A percentile compares a stretch with the other conserved stretches of the same genome.
phyloP scores from a whole-genome alignment of 2,797 vertebrate species.

The Onychomys torridus region DNA sequence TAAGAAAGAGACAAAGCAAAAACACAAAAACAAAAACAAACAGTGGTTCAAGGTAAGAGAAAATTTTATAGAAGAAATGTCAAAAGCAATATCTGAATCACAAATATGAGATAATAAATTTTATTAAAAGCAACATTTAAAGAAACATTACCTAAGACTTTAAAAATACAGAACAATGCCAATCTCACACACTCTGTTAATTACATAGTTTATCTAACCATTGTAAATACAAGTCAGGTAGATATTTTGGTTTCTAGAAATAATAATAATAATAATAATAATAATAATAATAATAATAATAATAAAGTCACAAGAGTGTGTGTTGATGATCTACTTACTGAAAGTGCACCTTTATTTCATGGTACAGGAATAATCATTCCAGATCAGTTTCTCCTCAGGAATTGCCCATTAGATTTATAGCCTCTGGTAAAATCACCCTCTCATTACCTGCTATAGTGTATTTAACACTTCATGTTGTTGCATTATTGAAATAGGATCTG shows the following conservation, averaged over 20 bases:
- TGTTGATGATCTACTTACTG: not conserved
- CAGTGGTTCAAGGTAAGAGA: not conserved
- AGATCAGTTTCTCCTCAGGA: not conserved
- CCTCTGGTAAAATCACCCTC: no score
- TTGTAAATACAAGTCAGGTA: conserved; percentile 7
- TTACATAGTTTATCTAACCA: not conserved
- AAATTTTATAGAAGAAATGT: not conserved
- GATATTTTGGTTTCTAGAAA: not conserved
- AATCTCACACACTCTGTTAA: not conserved
- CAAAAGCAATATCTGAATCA: not conserved
- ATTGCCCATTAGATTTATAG: no score
- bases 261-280: not conserved
- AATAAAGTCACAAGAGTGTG: not conserved
- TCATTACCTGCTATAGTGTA: no score
- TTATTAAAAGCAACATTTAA: not conserved
- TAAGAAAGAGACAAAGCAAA: not conserved
- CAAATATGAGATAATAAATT: not conserved
- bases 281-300: not conserved
- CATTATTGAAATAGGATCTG: not conserved
- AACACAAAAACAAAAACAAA: not conserved
- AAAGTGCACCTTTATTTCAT: not conserved
- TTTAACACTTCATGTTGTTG: not conserved
- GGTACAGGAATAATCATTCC: not conserved
- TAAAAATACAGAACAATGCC: not conserved
- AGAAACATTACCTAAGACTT: conserved; percentile 41